A percentile compares a stretch with the other conserved stretches of the same genome.
Evolutionary conservation across 2,113 vertebrate species (phyloP).

Genomic region (Cryptomyrus ogoouensis): DNA sequence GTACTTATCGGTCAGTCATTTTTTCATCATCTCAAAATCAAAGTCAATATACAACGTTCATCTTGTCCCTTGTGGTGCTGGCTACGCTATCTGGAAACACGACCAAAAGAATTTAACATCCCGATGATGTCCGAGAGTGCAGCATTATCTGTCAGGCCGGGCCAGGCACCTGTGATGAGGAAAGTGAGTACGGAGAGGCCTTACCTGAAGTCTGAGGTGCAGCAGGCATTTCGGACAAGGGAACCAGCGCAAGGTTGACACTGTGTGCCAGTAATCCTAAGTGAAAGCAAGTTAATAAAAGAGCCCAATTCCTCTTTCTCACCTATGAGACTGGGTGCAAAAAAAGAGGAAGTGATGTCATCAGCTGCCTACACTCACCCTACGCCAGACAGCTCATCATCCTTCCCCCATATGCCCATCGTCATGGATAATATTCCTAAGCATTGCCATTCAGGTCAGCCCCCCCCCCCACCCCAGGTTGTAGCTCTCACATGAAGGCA

Average conservation of each 20-base stretch:
- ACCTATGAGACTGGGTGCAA: constrained; percentile 50
- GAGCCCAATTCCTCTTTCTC: constrained; percentile 60
- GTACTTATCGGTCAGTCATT: neutral
- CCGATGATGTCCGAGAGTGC: neutral
- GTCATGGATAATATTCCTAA: neutral
- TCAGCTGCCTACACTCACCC: constrained; percentile 21
- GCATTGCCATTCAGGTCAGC: neutral
- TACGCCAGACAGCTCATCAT: neutral
- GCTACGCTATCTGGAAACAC: neutral
- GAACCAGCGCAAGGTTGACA: neutral
- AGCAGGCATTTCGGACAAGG: neutral
- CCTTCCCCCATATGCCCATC: neutral
- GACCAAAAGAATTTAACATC: neutral
- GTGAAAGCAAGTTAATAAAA: constrained; percentile 47
- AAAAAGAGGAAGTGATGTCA: constrained; percentile 41
- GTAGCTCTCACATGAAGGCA: neutral
- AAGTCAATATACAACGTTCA: neutral
- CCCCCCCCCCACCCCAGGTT: neutral
- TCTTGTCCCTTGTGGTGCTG: neutral
- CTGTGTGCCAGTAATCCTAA: constrained; percentile 20
- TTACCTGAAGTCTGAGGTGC: constrained; percentile 19
- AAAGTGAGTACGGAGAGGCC: neutral
- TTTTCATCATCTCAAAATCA: neutral
- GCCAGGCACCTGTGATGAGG: neutral
- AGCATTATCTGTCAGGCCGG: neutral